These are phyloP conservation scores for Tineola bisselliella DNA, from an alignment of 2,888 invertebrate genomes.

Conservation along the genomic window DNA sequence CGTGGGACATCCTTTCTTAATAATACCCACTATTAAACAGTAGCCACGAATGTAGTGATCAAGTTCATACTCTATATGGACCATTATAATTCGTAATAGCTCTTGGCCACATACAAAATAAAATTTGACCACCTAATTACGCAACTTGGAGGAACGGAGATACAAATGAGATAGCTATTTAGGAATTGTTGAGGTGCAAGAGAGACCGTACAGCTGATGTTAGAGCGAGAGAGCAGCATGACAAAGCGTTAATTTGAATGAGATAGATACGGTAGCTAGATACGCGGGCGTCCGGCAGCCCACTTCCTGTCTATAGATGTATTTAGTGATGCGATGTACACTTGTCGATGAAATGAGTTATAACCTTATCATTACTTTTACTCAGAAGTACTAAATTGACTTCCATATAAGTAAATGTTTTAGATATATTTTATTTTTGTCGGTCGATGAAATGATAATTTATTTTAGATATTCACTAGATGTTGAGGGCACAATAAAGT, in stretches of 20 bases:
- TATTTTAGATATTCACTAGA: no score
- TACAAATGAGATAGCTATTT: slow-evolving; percentile 28
- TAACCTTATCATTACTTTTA: neutral
- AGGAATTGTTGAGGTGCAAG: slow-evolving; percentile 15
- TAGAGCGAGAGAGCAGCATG: slow-evolving; percentile 38
- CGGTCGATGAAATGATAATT: no score
- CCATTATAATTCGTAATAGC: slow-evolving; percentile 51
- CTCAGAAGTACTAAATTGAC: neutral
- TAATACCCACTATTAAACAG: slow-evolving; percentile 46
- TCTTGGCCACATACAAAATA: slow-evolving; percentile 37
- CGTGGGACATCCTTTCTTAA: slow-evolving; percentile 3
- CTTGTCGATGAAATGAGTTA: neutral
- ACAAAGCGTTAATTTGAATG: slow-evolving; percentile 44
- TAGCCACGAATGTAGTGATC: slow-evolving; percentile 26
- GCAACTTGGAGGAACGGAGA: slow-evolving; percentile 31
- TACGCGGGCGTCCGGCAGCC: slow-evolving; percentile 51
- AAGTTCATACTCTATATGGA: slow-evolving; percentile 35
- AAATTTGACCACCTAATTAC: slow-evolving; percentile 56
- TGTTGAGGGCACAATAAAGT: no score
- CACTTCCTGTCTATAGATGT: slow-evolving; percentile 38
- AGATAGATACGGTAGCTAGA: slow-evolving; percentile 59
- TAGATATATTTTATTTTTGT: no score
- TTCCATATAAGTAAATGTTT: neutral
- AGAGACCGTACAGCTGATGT: slow-evolving; percentile 25
- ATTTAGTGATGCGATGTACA: neutral